Percentiles rank a stretch among this genome's conserved stretches.
Conservation (phyloP, 2,888 invertebrate species). For the Erebia aethiops region DNA sequence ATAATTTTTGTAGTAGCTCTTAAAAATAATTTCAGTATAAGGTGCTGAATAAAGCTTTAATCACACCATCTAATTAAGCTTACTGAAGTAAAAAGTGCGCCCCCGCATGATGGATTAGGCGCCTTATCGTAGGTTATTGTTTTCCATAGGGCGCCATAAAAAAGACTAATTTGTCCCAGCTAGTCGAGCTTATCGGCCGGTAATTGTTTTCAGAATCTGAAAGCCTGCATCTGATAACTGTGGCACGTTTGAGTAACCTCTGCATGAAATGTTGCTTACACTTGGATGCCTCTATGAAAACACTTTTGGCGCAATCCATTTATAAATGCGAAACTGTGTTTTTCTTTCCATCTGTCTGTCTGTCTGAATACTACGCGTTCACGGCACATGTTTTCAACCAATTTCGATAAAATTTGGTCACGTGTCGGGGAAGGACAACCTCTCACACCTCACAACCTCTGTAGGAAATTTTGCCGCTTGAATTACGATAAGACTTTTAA, state of each 20-base stretch:
- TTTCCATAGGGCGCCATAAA: slow-evolving; percentile 59
- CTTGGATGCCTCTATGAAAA: slow-evolving; percentile 4
- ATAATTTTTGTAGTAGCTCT: neutral
- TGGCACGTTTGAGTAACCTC: slow-evolving; percentile 1
- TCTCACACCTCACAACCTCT: no score
- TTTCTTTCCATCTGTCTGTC: no score
- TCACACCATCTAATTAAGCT: slow-evolving; percentile 32
- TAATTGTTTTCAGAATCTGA: slow-evolving; percentile 58
- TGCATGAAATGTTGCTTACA: slow-evolving; percentile 5
- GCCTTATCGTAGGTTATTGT: slow-evolving; percentile 61
- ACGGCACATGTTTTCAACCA: no score
- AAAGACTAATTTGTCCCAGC: slow-evolving; percentile 63
- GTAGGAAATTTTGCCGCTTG: no score
- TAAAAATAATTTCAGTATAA: slow-evolving; percentile 8
- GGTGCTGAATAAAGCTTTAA: slow-evolving; percentile 20
- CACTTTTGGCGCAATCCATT: no score
- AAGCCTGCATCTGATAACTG: slow-evolving; percentile 50
- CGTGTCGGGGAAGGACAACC: no score
- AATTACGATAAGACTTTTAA: no score
- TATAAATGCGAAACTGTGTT: no score
- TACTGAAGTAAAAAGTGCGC: slow-evolving; percentile 23
- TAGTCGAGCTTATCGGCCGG: slow-evolving; percentile 49
- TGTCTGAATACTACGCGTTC: no score
- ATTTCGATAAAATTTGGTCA: no score
- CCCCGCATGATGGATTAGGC: slow-evolving; percentile 47